Percentiles rank a stretch among this genome's conserved stretches.
These are phyloP conservation scores for Geophilus truncorum DNA, from an alignment of 2,888 invertebrate genomes.

Conservation along the genomic window DNA sequence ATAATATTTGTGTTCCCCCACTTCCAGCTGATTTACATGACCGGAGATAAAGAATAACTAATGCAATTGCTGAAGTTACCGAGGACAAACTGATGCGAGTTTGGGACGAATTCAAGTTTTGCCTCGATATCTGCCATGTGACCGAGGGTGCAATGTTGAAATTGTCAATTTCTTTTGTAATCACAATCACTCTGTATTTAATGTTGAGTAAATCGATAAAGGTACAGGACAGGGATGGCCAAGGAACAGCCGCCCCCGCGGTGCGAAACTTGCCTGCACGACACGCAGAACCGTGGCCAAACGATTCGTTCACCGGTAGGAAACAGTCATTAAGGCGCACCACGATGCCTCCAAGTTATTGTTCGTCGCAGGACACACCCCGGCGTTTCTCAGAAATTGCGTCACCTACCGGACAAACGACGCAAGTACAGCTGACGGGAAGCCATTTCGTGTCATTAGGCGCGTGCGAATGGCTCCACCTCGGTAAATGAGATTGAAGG, in stretches of 20 bases:
- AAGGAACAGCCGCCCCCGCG: neutral
- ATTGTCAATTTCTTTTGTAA: too few relatives aligned
- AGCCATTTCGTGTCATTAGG: constrained; percentile 11
- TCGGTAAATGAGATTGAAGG: constrained; percentile 6
- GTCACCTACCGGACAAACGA: constrained; percentile 9
- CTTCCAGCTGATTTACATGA: too few relatives aligned
- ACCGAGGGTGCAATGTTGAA: too few relatives aligned
- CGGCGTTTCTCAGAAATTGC: constrained; percentile 17
- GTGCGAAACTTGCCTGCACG: neutral
- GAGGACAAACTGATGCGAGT: too few relatives aligned
- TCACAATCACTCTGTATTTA: too few relatives aligned
- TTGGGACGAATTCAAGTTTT: too few relatives aligned
- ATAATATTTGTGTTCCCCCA: too few relatives aligned
- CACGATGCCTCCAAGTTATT: constrained; percentile 1
- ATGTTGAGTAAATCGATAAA: neutral
- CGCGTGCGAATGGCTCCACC: constrained; percentile 10
- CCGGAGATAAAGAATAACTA: too few relatives aligned
- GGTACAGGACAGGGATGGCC: neutral
- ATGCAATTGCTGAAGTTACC: too few relatives aligned
- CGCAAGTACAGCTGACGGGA: constrained; percentile 2
- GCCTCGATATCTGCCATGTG: too few relatives aligned
- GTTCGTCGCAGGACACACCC: constrained; percentile 1
- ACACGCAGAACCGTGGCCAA: constrained; percentile 13
- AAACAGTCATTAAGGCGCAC: constrained; percentile 7
- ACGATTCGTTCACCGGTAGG: constrained; percentile 21